These are phyloP conservation scores for Bergia sp. DNA, from an alignment of 92 coral and sea anemone genomes.

Conservation along the genomic window DNA sequence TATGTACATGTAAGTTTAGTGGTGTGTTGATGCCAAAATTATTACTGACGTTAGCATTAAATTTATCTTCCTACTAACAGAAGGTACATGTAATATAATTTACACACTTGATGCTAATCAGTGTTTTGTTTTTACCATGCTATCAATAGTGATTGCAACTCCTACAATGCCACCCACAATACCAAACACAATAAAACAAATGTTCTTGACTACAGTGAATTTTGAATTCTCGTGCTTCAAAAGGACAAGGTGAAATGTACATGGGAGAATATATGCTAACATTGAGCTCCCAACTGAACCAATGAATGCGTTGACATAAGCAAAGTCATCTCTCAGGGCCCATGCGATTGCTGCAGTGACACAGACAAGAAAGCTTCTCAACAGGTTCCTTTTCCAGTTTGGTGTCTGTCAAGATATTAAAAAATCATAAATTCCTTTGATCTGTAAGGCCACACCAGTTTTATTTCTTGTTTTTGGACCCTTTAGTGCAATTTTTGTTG, in stretches of 20 bases:
- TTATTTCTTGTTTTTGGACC: no score
- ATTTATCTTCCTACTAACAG: no score
- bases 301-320: conserved; percentile 83
- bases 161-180: conserved; percentile 85
- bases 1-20: no score
- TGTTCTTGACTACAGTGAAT: conserved; percentile 70
- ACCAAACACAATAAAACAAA: conserved; percentile 74
- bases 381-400: conserved; percentile 80
- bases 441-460: no score
- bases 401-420: conserved; percentile 55
- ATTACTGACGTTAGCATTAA: no score
- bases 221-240: conserved; percentile 72
- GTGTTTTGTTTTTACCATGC: conserved; percentile 55
- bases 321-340: conserved; percentile 77
- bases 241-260: conserved; percentile 71
- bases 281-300: conserved; percentile 90
- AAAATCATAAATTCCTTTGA: neutral
- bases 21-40: no score
- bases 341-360: conserved; percentile 75
- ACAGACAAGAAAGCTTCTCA: conserved; percentile 68
- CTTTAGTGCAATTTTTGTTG: no score
- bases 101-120: neutral
- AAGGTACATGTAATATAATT: no score
- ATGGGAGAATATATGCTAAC: conserved; percentile 83
- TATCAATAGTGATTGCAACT: conserved; percentile 78